Evolutionary conservation across 2,113 vertebrate species (phyloP).

Genomic region (Chunga burmeisteri): DNA sequence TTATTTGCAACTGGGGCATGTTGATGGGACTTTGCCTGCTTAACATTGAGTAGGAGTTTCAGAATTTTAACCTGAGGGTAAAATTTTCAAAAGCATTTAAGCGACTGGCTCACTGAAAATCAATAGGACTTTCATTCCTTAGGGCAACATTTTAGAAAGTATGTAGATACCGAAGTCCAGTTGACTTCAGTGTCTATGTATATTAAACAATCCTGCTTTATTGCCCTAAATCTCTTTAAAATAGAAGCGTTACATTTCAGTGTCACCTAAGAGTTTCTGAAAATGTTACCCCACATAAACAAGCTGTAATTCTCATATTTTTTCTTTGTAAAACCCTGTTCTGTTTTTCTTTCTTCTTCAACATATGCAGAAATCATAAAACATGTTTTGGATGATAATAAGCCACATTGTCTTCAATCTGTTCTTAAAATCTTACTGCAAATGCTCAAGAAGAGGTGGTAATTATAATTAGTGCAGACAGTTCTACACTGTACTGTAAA

Average conservation of each 20-base stretch:
- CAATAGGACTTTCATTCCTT: conserved; percentile 46
- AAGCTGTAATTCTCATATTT: not conserved
- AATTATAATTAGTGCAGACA: not conserved
- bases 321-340: not conserved
- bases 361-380: not conserved
- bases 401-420: not conserved
- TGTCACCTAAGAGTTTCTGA: not conserved
- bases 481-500: not conserved
- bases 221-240: not conserved
- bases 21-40: conserved; percentile 43
- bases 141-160: conserved; percentile 46
- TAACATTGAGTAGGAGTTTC: conserved; percentile 48
- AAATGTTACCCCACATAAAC: not conserved
- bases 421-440: conserved; percentile 4
- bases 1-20: conserved; percentile 39
- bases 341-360: not conserved
- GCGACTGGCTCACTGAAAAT: conserved; percentile 37
- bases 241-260: not conserved
- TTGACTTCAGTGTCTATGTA: not conserved
- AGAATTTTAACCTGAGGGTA: conserved; percentile 61
- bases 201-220: not conserved
- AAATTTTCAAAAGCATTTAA: conserved; percentile 63
- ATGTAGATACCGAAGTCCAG: conserved; percentile 1
- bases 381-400: not conserved
- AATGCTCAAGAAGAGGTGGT: not conserved